phyloP scores from a whole-genome alignment of 2,113 vertebrate genomes.

The Perccottus glenii region DNA sequence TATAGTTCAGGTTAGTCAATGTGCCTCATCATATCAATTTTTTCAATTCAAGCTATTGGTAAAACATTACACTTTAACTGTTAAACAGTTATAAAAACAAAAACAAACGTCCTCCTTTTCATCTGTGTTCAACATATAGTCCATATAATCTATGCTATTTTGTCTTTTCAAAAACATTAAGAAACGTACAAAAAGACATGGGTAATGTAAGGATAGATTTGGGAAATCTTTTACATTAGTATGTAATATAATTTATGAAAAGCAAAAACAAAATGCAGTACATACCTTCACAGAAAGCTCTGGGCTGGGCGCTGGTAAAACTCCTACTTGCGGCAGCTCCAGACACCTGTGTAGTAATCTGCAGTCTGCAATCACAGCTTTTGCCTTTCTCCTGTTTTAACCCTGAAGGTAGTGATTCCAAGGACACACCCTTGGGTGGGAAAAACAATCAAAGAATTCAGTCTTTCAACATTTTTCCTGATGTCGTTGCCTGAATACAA shows the following conservation, averaged over 20 bases:
- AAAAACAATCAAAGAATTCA: constrained; percentile 54
- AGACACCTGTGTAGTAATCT: constrained; percentile 26
- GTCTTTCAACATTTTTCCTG: constrained; percentile 17
- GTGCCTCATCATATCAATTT: no score
- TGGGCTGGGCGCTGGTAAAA: constrained; percentile 2
- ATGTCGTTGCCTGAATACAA: constrained; percentile 5
- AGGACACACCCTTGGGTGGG: constrained; percentile 86
- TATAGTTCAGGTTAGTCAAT: no score
- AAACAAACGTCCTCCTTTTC: no score
- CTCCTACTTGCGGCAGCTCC: constrained; percentile 7
- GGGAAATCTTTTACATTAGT: no score
- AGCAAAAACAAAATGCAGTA: background rate
- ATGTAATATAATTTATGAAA: background rate
- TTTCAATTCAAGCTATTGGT: no score
- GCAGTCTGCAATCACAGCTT: constrained; percentile 43
- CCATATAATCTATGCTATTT: no score
- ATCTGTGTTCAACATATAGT: no score
- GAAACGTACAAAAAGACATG: no score
- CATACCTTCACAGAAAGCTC: constrained; percentile 55
- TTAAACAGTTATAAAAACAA: no score
- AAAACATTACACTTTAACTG: no score
- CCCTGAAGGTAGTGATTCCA: constrained; percentile 81
- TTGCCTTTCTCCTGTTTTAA: constrained; percentile 60
- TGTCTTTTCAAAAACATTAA: no score
- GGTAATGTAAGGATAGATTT: no score